Percentiles rank a stretch among this genome's conserved stretches.
phyloP scores from a whole-genome alignment of 2,888 invertebrate species.

The Noctua janthina region DNA sequence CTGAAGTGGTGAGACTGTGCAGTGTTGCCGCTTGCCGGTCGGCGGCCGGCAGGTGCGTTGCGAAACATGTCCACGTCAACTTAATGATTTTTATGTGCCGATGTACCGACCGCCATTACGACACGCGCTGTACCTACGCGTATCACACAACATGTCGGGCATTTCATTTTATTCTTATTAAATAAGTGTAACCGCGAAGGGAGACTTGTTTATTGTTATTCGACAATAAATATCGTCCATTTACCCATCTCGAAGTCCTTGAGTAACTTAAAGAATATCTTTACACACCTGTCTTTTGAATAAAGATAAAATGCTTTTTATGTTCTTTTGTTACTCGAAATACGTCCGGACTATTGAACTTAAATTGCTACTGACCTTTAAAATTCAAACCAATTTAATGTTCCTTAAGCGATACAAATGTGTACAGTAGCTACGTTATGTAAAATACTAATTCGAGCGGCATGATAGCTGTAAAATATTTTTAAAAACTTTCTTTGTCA shows the following conservation, averaged over 20 bases:
- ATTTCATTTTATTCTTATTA: conserved; percentile 71
- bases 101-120: conserved; percentile 82
- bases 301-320: conserved; percentile 67
- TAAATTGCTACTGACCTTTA: conserved; percentile 64
- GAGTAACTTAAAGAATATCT: conserved; percentile 65
- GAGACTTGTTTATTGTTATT: conserved; percentile 65
- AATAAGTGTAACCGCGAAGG: conserved; percentile 63
- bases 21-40: conserved; percentile 48
- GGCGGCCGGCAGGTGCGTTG: conserved; percentile 80
- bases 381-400: conserved; percentile 46
- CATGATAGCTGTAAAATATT: neutral
- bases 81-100: conserved; percentile 82
- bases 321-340: conserved; percentile 58
- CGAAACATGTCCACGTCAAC: conserved; percentile 80
- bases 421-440: conserved; percentile 14
- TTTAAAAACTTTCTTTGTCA: neutral
- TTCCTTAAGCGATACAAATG: neutral
- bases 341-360: conserved; percentile 63
- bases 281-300: conserved; percentile 68
- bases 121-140: conserved; percentile 75
- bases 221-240: conserved; percentile 66
- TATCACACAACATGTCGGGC: conserved; percentile 79
- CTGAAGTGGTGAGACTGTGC: conserved; percentile 40
- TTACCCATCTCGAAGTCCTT: conserved; percentile 66
- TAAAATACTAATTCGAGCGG: conserved; percentile 17